These are phyloP conservation scores for Oceanodroma tethys DNA, from an alignment of 2,113 vertebrate genomes.

Conservation along the genomic window DNA sequence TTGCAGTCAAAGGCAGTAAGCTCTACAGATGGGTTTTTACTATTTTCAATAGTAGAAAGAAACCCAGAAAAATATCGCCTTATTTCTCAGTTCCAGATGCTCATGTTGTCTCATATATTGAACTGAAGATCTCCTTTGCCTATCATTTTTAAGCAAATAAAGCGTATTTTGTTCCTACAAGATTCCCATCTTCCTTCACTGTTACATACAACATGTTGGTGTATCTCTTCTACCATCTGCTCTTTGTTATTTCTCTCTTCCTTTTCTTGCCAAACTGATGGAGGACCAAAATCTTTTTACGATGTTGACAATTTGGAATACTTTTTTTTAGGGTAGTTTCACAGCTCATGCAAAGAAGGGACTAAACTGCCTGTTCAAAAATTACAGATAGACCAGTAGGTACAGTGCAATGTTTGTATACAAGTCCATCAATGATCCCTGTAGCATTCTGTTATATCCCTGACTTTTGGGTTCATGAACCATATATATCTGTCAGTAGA, in stretches of 20 bases:
- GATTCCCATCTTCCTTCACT: not conserved
- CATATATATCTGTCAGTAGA: not conserved
- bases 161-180: not conserved
- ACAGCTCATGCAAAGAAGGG: not conserved
- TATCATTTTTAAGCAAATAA: not conserved
- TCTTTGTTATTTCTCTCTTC: not conserved
- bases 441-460: not conserved
- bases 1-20: not conserved
- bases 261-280: not conserved
- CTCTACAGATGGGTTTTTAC: not conserved
- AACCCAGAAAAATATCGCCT: not conserved
- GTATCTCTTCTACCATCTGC: not conserved
- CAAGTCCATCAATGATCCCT: not conserved
- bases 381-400: not conserved
- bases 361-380: not conserved
- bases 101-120: not conserved
- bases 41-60: not conserved
- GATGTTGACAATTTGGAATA: not conserved
- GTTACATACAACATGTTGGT: not conserved
- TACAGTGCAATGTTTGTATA: not conserved
- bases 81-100: not conserved
- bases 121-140: not conserved
- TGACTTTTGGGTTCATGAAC: not conserved
- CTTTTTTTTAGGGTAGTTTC: not conserved
- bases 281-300: not conserved